Evolutionary conservation across 2,113 vertebrate species (phyloP), one percentile per base, ranked within the genome.

Genomic region (Craseonycteris thonglongyai): DNA sequence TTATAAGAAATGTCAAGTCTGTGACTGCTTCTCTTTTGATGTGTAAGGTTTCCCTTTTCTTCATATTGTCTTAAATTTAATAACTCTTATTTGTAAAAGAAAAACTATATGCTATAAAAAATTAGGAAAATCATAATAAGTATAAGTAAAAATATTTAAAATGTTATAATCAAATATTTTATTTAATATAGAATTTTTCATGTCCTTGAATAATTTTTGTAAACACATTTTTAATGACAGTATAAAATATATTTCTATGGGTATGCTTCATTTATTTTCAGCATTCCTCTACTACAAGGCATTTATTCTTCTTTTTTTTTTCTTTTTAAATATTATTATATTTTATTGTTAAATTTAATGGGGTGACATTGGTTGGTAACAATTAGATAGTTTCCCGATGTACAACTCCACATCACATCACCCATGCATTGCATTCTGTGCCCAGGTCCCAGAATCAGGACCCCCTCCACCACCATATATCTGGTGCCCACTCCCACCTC

Each of bases 1-100:
- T 58, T 89, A 1, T 68, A 58, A 76, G 85, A 89, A 86, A 86
- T 54, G 12, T 69, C 51, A 82, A 58, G 11, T 86, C 49, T 89
- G 42, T 49, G 51, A 90, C n/a, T 42, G 5, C 42, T 75, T 88
- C 63, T 66, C 81, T 85, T 94, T 86, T 4, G 0, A 28, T 54
- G 13, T 2, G 69, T 38, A 45, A 47, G 24, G 6, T 59, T 85
- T 84, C 19, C 13, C 71, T 71, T 93, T 86, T 61, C 28, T 74
- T 89, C 8, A 24, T 87, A 38, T 95, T 88, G 89, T 82, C 75
- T 94, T 96, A 89, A 66, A 89, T 61, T 65, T 78, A 66, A 76
- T 89, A 56, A 61, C 5, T 26, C 56, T 61, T 88, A 75, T 54
- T 95, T 88, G 35, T 72, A 91, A 91, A 96, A 91, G 33, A 56